Conservation (phyloP, 2,113 vertebrate genomes). For the Larimichthys crocea region DNA sequence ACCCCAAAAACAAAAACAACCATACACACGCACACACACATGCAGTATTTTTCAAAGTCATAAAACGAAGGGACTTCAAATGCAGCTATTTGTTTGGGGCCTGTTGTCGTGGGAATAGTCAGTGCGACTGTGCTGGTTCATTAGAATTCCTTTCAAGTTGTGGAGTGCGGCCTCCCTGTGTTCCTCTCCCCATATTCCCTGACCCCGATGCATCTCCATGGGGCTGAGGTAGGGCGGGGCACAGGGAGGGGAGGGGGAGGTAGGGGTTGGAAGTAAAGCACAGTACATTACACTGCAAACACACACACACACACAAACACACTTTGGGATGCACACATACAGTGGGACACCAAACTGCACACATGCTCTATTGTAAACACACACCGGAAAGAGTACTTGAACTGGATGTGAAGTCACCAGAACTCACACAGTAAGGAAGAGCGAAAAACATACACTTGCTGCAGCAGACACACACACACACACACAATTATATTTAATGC, state of each 20-base stretch:
- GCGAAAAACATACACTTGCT: slow-evolving; percentile 11
- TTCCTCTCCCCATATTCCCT: slow-evolving; percentile 86
- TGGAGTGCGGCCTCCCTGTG: slow-evolving; percentile 84
- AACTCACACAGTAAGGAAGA: slow-evolving; percentile 32
- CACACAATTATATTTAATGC: slow-evolving; percentile 49
- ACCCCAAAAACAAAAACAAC: slow-evolving; percentile 76
- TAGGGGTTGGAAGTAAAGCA: slow-evolving; percentile 59
- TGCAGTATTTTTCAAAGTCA: slow-evolving; percentile 83
- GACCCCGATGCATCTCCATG: slow-evolving; percentile 82
- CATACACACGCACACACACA: slow-evolving; percentile 57
- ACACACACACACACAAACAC: slow-evolving; percentile 34
- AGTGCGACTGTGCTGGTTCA: slow-evolving; percentile 83
- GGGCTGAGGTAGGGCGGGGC: slow-evolving; percentile 82
- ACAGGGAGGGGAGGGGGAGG: slow-evolving; percentile 44
- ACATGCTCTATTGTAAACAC: slow-evolving; percentile 1
- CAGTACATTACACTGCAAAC: slow-evolving; percentile 57
- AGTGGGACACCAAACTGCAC: slow-evolving; percentile 27
- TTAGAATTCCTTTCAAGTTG: slow-evolving; percentile 90
- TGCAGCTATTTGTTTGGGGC: slow-evolving; percentile 89
- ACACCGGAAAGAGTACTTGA: slow-evolving; percentile 49
- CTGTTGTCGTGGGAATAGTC: slow-evolving; percentile 87
- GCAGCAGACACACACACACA: slow-evolving; percentile 35
- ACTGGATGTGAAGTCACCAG: slow-evolving; percentile 66
- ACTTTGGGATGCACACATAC: slow-evolving; percentile 32
- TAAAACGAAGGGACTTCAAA: slow-evolving; percentile 88